Evolutionary conservation across 2,888 invertebrate species (phyloP).

Genomic region (Scelioninae gen. 2): DNA sequence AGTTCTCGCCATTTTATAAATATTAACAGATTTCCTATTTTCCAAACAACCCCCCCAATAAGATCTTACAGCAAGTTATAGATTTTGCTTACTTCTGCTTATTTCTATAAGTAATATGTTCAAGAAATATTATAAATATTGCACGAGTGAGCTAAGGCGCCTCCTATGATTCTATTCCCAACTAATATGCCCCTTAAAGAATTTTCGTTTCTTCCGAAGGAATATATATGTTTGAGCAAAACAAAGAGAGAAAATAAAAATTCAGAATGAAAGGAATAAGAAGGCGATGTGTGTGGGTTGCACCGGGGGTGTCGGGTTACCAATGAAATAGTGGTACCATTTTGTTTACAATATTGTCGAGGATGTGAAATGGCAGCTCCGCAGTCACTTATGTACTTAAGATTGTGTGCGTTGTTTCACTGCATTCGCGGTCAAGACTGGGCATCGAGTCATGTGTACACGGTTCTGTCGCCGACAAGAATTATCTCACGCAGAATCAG

Average conservation of each 20-base stretch:
- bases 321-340: conserved; percentile 75
- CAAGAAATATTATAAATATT: too few relatives aligned
- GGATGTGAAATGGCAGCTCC: conserved; percentile 65
- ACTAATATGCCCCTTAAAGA: conserved; percentile 33
- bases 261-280: conserved; percentile 53
- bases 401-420: conserved; percentile 56
- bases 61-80: too few relatives aligned
- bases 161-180: too few relatives aligned
- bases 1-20: too few relatives aligned
- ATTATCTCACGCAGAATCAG: conserved; percentile 65
- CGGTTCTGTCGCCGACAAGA: conserved; percentile 64
- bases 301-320: conserved; percentile 72
- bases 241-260: conserved; percentile 46
- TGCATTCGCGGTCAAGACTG: conserved; percentile 61
- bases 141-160: too few relatives aligned
- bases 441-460: conserved; percentile 69
- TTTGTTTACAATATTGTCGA: conserved; percentile 75
- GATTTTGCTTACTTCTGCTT: too few relatives aligned
- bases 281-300: conserved; percentile 73
- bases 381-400: conserved; percentile 54
- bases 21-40: too few relatives aligned
- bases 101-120: too few relatives aligned
- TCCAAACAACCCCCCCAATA: too few relatives aligned
- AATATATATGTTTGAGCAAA: conserved; percentile 28
- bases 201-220: conserved; percentile 31